Conservation (phyloP, 1,140 invertebrate genomes). For the Yoshiicerus persimilis region DNA sequence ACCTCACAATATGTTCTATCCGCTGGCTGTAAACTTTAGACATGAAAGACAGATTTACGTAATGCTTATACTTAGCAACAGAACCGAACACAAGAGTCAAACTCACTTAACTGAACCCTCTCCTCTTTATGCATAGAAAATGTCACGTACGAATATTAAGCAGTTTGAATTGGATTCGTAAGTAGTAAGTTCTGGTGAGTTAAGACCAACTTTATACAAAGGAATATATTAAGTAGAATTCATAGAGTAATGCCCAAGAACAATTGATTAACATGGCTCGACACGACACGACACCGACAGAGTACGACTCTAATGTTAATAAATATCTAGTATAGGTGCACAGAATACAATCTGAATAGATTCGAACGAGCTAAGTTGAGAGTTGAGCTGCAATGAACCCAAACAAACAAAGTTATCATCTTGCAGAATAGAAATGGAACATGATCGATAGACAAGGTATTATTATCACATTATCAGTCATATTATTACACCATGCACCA, state of each 20-base stretch:
- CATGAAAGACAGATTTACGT: not conserved
- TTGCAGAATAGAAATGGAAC: not conserved
- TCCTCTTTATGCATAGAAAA: not conserved
- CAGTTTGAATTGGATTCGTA: not conserved
- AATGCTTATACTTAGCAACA: not conserved
- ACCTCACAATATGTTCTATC: too few species aligned
- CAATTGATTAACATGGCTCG: not conserved
- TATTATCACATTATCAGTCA: not conserved
- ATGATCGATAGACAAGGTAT: conserved; percentile 11
- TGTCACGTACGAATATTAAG: not conserved
- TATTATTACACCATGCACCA: not conserved
- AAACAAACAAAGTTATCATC: not conserved
- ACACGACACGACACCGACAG: not conserved
- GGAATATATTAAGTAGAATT: not conserved
- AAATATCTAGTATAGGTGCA: too few species aligned
- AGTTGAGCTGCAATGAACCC: not conserved
- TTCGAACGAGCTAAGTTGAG: not conserved
- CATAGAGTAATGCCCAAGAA: not conserved
- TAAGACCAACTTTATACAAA: not conserved
- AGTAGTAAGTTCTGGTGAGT: not conserved
- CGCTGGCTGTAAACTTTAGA: not conserved
- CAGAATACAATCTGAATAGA: not conserved
- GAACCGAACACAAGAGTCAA: not conserved
- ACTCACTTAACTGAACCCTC: not conserved
- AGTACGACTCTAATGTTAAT: too few species aligned